Evolutionary conservation across 2,888 invertebrate genomes (phyloP).

Genomic region (Muscina levida): DNA sequence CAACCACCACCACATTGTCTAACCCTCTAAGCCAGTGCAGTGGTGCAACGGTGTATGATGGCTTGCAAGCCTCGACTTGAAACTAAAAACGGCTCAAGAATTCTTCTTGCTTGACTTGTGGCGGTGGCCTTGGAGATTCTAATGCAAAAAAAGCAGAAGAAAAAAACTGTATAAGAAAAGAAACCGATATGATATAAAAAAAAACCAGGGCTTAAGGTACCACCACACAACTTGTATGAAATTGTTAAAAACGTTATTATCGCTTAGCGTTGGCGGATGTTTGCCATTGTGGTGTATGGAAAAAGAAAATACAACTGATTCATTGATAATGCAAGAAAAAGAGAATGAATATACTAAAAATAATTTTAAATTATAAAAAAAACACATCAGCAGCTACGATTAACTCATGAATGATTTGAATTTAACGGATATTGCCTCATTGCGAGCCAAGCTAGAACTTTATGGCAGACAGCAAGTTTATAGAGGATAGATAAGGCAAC

Average conservation of each 20-base stretch:
- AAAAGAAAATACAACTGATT: background rate
- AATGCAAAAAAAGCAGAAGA: slow-evolving; percentile 54
- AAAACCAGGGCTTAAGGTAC: no score
- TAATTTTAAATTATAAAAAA: background rate
- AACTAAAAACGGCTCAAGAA: slow-evolving; percentile 55
- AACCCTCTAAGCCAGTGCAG: no score
- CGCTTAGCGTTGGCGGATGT: no score
- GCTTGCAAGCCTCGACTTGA: background rate
- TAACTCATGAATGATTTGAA: slow-evolving; percentile 33
- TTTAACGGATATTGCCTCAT: slow-evolving; percentile 60
- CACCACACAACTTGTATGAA: background rate
- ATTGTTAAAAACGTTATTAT: background rate
- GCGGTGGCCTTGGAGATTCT: slow-evolving; percentile 68
- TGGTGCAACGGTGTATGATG: slow-evolving; percentile 41
- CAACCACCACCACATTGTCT: no score
- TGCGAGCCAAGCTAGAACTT: no score
- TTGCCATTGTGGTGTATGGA: background rate
- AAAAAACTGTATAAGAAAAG: slow-evolving; percentile 16
- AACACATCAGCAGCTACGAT: background rate
- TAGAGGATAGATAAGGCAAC: no score
- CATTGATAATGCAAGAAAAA: no score
- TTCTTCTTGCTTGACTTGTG: slow-evolving; percentile 64
- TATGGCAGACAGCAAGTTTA: no score
- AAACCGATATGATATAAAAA: background rate
- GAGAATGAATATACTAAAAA: background rate